These are phyloP conservation scores for Callyntrura sp. DNA, from an alignment of 2,888 invertebrate genomes.

Conservation along the genomic window DNA sequence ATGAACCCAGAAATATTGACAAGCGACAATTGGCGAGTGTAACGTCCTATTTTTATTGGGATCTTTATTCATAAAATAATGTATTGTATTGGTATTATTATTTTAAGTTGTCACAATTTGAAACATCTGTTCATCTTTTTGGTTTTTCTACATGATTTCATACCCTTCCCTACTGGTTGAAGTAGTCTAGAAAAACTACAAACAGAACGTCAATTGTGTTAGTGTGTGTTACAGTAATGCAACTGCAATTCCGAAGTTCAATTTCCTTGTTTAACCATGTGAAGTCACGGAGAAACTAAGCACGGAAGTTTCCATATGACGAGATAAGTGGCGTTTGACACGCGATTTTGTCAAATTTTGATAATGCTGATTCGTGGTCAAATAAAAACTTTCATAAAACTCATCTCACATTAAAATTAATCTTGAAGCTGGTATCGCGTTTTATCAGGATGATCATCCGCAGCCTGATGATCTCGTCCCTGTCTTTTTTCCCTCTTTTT, in stretches of 20 bases:
- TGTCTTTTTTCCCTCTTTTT: background rate
- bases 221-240: background rate
- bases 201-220: background rate
- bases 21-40: too few relatives aligned
- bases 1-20: too few relatives aligned
- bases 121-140: too few relatives aligned
- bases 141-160: too few relatives aligned
- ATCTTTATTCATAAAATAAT: too few relatives aligned
- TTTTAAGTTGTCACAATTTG: too few relatives aligned
- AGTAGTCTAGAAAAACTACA: background rate
- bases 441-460: constrained; percentile 30
- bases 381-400: constrained; percentile 8
- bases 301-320: constrained; percentile 5
- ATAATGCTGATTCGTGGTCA: constrained; percentile 25
- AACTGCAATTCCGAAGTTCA: constrained; percentile 24
- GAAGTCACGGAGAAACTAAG: constrained; percentile 46
- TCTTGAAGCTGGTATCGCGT: background rate
- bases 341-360: constrained; percentile 57
- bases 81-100: too few relatives aligned
- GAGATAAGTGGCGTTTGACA: constrained; percentile 59
- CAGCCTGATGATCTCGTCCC: background rate
- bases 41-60: too few relatives aligned
- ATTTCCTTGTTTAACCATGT: constrained; percentile 31
- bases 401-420: constrained; percentile 2
- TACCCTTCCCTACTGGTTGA: too few relatives aligned